phyloP scores from a whole-genome alignment of 2,888 invertebrate genomes.

The Stomorhina lunata region DNA sequence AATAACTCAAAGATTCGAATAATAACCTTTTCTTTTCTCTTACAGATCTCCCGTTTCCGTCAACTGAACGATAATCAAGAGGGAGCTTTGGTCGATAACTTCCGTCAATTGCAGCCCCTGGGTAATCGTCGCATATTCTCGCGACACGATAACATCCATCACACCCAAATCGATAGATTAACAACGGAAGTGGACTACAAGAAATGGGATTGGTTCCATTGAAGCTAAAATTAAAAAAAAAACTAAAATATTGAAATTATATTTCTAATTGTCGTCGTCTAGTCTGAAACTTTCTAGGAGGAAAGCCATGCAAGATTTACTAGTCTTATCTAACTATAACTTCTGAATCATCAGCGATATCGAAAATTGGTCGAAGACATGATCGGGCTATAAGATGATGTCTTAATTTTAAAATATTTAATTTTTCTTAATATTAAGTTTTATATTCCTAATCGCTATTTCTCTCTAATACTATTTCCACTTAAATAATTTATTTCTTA shows the following conservation, averaged over 20 bases:
- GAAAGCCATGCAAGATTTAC: too few relatives aligned
- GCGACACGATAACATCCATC: constrained; percentile 82
- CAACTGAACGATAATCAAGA: constrained; percentile 84
- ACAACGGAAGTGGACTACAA: constrained; percentile 80
- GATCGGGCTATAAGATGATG: too few relatives aligned
- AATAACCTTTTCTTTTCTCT: neutral
- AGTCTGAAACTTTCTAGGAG: too few relatives aligned
- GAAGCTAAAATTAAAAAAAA: constrained; percentile 28
- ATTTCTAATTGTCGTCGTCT: neutral
- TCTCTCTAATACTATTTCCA: neutral
- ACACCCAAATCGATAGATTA: constrained; percentile 80
- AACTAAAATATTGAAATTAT: neutral
- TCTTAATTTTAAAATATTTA: too few relatives aligned
- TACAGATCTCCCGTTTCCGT: constrained; percentile 77
- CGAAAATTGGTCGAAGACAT: too few relatives aligned
- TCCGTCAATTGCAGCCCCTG: constrained; percentile 84
- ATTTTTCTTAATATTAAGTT: neutral
- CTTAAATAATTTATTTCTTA: neutral
- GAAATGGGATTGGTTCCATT: constrained; percentile 84
- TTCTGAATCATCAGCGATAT: too few relatives aligned
- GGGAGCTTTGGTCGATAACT: constrained; percentile 85
- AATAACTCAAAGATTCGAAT: neutral
- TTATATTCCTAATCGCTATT: neutral
- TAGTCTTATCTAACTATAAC: too few relatives aligned
- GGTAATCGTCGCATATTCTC: constrained; percentile 85